phyloP scores from a whole-genome alignment of 2,888 invertebrate species.

The Phytoseiulus persimilis region DNA sequence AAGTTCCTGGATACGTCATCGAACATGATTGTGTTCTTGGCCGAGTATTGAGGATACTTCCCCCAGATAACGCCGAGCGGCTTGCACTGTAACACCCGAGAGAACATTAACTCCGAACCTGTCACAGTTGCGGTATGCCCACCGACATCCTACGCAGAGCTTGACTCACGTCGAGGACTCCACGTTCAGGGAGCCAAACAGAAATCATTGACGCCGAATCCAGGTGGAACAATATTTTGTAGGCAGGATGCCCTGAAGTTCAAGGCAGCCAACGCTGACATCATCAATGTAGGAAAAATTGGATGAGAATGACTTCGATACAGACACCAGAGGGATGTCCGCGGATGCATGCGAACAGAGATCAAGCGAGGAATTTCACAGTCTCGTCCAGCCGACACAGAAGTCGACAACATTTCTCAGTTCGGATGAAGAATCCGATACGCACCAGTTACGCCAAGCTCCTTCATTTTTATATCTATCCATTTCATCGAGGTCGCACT shows the following conservation, averaged over 20 bases:
- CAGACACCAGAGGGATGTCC: too few species aligned
- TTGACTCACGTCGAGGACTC: slow-evolving; percentile 71
- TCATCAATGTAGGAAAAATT: too few species aligned
- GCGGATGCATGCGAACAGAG: too few species aligned
- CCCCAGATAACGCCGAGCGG: slow-evolving; percentile 96
- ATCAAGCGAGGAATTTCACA: too few species aligned
- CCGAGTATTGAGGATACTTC: slow-evolving; percentile 74
- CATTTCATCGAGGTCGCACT: slow-evolving; percentile 94
- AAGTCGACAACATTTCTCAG: too few species aligned
- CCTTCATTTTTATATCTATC: slow-evolving; percentile 93
- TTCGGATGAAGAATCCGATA: too few species aligned
- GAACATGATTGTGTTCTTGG: slow-evolving; percentile 93
- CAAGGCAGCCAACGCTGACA: neutral
- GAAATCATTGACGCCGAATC: slow-evolving; percentile 92
- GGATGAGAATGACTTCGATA: too few species aligned
- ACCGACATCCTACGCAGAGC: too few species aligned
- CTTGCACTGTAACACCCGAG: slow-evolving; percentile 61
- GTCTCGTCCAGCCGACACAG: too few species aligned
- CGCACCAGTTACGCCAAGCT: slow-evolving; percentile 66
- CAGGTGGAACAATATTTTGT: slow-evolving; percentile 83
- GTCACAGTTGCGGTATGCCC: too few species aligned
- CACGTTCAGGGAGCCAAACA: slow-evolving; percentile 78
- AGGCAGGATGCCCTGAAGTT: slow-evolving; percentile 60
- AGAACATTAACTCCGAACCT: too few species aligned
- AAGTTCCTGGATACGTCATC: slow-evolving; percentile 92